These are phyloP conservation scores for Pegoplata infirma DNA, from an alignment of 2,888 invertebrate genomes.

Conservation along the genomic window DNA sequence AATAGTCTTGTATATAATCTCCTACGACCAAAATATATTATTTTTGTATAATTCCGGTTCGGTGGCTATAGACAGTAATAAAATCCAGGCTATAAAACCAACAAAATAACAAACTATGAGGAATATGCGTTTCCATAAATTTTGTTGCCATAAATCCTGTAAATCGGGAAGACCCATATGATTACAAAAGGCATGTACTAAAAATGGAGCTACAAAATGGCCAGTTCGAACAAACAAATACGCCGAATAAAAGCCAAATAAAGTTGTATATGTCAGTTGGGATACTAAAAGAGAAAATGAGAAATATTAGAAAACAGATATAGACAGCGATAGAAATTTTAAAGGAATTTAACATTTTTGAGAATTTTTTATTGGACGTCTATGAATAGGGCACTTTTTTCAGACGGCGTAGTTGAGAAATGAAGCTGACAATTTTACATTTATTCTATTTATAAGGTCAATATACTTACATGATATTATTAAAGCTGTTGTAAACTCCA, in stretches of 20 bases:
- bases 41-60: constrained; percentile 83
- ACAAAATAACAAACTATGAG: constrained; percentile 84
- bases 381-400: too few species aligned
- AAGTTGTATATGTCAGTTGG: constrained; percentile 93
- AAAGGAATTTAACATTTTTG: too few species aligned
- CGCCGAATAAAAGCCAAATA: constrained; percentile 97
- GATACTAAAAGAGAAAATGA: constrained; percentile 81
- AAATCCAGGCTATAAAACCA: constrained; percentile 88
- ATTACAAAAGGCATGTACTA: constrained; percentile 96
- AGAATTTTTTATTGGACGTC: not conserved
- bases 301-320: too few species aligned
- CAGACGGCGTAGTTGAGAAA: too few species aligned
- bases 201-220: constrained; percentile 91
- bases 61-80: constrained; percentile 87
- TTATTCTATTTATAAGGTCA: not conserved
- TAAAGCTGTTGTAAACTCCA: constrained; percentile 84
- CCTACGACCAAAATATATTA: constrained; percentile 80
- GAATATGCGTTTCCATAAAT: constrained; percentile 81
- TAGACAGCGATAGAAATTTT: too few species aligned
- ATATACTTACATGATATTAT: constrained; percentile 84
- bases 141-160: constrained; percentile 82
- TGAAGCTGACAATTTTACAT: too few species aligned
- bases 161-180: constrained; percentile 97
- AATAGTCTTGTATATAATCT: constrained; percentile 34
- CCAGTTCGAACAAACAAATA: constrained; percentile 93